A percentile compares a stretch with the other conserved stretches of the same genome.
These are phyloP conservation scores for Homarus gammarus DNA, from an alignment of 2,888 invertebrate species.

Conservation along the genomic window DNA sequence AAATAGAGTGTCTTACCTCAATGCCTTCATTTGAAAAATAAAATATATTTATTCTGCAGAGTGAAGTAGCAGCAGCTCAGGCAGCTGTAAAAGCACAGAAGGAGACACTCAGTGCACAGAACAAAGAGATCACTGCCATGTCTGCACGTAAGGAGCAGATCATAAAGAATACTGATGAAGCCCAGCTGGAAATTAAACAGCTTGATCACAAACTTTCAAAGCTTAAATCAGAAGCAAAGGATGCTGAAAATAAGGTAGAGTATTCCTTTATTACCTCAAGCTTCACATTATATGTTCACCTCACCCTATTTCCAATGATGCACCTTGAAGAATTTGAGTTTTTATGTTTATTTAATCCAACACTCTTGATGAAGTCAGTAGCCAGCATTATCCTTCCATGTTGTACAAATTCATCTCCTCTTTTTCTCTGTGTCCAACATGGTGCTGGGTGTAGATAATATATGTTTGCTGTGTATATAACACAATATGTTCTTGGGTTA, in stretches of 20 bases:
- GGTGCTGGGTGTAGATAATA: too few species aligned
- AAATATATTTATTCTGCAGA: conserved; percentile 77
- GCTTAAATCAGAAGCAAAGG: conserved; percentile 83
- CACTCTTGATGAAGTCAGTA: too few species aligned
- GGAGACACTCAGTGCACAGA: conserved; percentile 84
- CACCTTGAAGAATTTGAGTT: too few species aligned
- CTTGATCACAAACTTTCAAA: conserved; percentile 80
- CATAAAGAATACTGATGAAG: conserved; percentile 80
- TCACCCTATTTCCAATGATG: neutral
- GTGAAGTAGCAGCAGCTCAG: conserved; percentile 80
- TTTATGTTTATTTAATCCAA: too few species aligned
- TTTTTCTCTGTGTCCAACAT: too few species aligned
- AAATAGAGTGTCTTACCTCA: too few species aligned
- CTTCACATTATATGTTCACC: neutral
- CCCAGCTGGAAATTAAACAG: conserved; percentile 79
- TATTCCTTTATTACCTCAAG: neutral
- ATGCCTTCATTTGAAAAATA: too few species aligned
- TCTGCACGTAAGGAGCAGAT: conserved; percentile 85
- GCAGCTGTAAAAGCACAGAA: conserved; percentile 83
- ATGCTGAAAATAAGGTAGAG: conserved; percentile 83
- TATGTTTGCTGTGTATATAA: too few species aligned
- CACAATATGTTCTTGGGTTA: too few species aligned
- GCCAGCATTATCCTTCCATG: too few species aligned
- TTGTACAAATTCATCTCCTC: too few species aligned
- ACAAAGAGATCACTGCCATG: conserved; percentile 84